A percentile compares a stretch with the other conserved stretches of the same genome.
These are phyloP conservation scores for Phrynocephalus forsythii DNA, from an alignment of 2,797 vertebrate genomes.

Conservation along the genomic window DNA sequence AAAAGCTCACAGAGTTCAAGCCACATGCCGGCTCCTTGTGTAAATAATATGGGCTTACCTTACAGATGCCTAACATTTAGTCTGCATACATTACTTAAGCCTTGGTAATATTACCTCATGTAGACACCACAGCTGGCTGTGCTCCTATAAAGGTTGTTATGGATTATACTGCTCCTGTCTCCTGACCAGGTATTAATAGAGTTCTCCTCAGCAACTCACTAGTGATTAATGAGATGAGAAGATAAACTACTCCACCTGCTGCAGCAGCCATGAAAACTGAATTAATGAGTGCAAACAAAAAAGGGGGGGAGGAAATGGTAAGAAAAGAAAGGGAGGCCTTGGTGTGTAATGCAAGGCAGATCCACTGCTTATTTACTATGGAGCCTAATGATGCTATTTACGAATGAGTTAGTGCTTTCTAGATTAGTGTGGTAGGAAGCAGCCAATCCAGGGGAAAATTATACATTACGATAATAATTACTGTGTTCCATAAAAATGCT, in stretches of 20 bases:
- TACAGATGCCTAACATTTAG: constrained; percentile 48
- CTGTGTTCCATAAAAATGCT: constrained; percentile 50
- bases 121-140: constrained; percentile 64
- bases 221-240: constrained; percentile 80
- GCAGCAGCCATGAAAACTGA: constrained; percentile 70
- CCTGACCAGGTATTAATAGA: constrained; percentile 75
- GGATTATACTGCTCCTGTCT: constrained; percentile 66
- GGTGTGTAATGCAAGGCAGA: constrained; percentile 52
- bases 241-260: constrained; percentile 77
- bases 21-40: constrained; percentile 28
- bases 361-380: constrained; percentile 66
- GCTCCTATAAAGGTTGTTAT: constrained; percentile 65
- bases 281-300: constrained; percentile 71
- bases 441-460: constrained; percentile 66
- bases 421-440: constrained; percentile 63
- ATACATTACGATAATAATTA: constrained; percentile 66
- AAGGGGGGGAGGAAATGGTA: neutral
- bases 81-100: constrained; percentile 57
- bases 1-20: constrained; percentile 22
- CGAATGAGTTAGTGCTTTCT: constrained; percentile 60
- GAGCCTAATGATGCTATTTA: constrained; percentile 67
- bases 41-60: constrained; percentile 38
- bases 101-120: constrained; percentile 54
- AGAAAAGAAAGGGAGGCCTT: constrained; percentile 48
- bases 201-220: constrained; percentile 69